Evolutionary conservation across 2,888 invertebrate species (phyloP).

Genomic region (Cylindroiulus punctatus): DNA sequence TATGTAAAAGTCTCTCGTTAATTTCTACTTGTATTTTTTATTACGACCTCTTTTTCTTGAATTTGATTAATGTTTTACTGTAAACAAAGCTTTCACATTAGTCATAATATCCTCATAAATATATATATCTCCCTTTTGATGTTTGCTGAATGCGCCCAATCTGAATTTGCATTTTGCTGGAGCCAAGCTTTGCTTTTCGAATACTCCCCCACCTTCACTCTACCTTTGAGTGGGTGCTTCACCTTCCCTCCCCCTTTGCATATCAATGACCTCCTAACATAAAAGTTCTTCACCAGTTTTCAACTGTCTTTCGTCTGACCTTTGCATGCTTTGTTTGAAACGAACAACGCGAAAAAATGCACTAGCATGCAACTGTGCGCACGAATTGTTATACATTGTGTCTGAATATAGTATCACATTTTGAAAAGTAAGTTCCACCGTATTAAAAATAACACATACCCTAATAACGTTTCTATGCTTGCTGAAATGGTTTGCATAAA

Average conservation of each 20-base stretch:
- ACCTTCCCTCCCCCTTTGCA: constrained; percentile 31
- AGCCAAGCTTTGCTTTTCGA: neutral
- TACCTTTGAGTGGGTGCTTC: constrained; percentile 12
- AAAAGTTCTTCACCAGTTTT: neutral
- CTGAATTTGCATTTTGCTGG: neutral
- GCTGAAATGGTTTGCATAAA: constrained; percentile 35
- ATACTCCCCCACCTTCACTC: neutral
- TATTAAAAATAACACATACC: constrained; percentile 26
- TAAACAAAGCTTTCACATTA: neutral
- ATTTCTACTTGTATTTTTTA: neutral
- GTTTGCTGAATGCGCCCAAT: neutral
- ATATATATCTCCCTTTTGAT: neutral
- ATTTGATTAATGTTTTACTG: neutral
- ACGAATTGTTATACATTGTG: constrained; percentile 1
- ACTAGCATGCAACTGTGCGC: neutral
- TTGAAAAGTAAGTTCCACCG: neutral
- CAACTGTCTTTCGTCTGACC: constrained; percentile 43
- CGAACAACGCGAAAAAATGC: neutral
- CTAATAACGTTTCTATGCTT: constrained; percentile 15
- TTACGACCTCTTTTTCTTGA: neutral
- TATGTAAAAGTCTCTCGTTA: neutral
- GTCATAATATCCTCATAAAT: constrained; percentile 43
- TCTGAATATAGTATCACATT: constrained; percentile 27
- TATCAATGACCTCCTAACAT: constrained; percentile 36
- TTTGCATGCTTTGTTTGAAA: neutral